Evolutionary conservation across 2,888 invertebrate genomes (phyloP).

Genomic region (Caradrina clavipalpis): DNA sequence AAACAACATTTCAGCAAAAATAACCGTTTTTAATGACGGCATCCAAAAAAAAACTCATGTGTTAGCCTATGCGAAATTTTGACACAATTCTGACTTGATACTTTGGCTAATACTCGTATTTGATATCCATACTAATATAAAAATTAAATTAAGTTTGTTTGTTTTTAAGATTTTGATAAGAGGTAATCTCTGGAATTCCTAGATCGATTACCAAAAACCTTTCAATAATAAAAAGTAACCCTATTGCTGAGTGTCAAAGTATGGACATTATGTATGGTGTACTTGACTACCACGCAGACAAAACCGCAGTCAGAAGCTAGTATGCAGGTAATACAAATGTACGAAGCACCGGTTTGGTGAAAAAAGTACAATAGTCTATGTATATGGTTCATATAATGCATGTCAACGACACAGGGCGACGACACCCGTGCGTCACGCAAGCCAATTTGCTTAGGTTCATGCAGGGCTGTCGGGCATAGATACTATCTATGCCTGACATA

Average conservation of each 20-base stretch:
- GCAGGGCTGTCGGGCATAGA: conserved; percentile 35
- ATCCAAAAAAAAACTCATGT: conserved; percentile 8
- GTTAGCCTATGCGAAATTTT: not conserved
- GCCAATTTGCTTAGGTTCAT: conserved; percentile 42
- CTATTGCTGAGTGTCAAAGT: no score
- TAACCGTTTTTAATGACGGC: conserved; percentile 18
- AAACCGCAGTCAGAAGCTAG: no score
- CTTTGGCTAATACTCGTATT: not conserved
- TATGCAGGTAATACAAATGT: conserved; percentile 4
- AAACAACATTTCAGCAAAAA: conserved; percentile 16
- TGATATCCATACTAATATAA: no score
- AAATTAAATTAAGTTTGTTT: no score
- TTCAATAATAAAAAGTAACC: no score
- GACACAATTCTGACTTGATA: conserved; percentile 10
- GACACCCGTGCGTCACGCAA: conserved; percentile 54
- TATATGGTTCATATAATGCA: conserved; percentile 30
- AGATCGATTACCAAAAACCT: no score
- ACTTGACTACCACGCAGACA: no score
- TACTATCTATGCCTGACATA: no score
- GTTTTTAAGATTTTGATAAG: no score
- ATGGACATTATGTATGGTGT: no score
- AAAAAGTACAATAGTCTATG: conserved; percentile 34
- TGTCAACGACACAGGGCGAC: conserved; percentile 51
- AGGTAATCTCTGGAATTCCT: no score
- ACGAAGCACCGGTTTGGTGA: conserved; percentile 4